Evolutionary conservation across 2,888 invertebrate genomes (phyloP).

Genomic region (Cephus spinipes): DNA sequence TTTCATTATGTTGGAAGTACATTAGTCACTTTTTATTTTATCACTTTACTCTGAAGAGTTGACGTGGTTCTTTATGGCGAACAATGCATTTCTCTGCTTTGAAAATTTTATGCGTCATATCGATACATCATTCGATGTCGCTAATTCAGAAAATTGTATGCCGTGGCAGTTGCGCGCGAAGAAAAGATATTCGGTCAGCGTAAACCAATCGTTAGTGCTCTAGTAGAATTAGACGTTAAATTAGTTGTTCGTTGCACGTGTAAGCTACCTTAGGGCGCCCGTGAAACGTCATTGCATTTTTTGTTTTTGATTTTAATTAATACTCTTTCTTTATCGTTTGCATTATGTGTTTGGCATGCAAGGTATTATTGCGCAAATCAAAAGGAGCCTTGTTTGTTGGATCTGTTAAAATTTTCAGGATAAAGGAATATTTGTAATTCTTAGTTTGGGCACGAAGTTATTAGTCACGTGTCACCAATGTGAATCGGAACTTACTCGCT

Average conservation of each 20-base stretch:
- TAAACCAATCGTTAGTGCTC: neutral
- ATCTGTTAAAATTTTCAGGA: neutral
- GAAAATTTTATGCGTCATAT: neutral
- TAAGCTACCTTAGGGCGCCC: neutral
- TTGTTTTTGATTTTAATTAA: neutral
- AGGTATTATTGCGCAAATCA: neutral
- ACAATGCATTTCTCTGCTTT: neutral
- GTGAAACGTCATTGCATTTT: neutral
- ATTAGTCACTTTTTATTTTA: neutral
- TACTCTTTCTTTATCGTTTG: neutral
- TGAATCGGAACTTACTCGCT: neutral
- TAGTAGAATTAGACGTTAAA: neutral
- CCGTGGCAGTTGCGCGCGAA: neutral
- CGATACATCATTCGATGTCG: neutral
- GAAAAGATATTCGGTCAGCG: neutral
- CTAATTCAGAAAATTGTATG: neutral
- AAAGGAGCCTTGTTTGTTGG: neutral
- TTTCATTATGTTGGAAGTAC: neutral
- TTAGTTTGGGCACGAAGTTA: neutral
- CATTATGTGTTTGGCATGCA: neutral
- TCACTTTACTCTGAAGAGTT: neutral
- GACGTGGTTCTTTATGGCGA: neutral
- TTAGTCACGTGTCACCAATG: no score
- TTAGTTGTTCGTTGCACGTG: neutral
- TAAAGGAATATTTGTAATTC: neutral